phyloP scores from a whole-genome alignment of 2,888 invertebrate genomes.

The Lamellibrachia columna region DNA sequence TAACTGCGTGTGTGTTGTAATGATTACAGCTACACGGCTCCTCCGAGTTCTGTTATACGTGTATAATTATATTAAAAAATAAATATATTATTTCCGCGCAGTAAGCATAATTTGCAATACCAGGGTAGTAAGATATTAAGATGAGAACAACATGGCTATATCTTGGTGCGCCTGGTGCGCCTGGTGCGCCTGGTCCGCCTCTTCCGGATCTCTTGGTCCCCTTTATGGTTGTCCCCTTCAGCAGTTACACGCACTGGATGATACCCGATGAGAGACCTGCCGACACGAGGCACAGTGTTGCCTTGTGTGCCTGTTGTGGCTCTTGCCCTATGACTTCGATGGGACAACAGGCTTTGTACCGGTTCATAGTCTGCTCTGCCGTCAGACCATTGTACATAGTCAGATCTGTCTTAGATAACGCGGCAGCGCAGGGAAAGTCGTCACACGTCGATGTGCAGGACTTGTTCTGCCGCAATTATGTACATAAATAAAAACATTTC shows the following conservation, averaged over 20 bases:
- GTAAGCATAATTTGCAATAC: no score
- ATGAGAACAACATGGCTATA: no score
- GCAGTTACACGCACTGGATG: neutral
- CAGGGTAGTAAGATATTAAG: no score
- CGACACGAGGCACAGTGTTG: neutral
- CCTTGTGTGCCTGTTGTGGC: neutral
- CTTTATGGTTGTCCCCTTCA: neutral
- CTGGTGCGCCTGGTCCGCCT: no score
- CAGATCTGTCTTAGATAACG: neutral
- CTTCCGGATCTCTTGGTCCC: neutral
- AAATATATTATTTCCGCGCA: no score
- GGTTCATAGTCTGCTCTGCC: neutral
- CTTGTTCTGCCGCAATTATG: neutral
- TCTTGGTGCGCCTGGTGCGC: no score
- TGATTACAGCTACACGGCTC: no score
- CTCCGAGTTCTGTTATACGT: no score
- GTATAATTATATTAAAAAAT: no score
- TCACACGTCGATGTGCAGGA: neutral
- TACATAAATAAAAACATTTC: neutral
- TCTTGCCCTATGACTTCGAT: neutral
- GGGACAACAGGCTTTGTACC: neutral
- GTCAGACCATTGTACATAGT: neutral
- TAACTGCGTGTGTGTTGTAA: no score
- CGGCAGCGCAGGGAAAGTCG: neutral
- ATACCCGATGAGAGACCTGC: neutral